phyloP scores from a whole-genome alignment of 2,888 invertebrate genomes.

The Cephus pygmeus region DNA sequence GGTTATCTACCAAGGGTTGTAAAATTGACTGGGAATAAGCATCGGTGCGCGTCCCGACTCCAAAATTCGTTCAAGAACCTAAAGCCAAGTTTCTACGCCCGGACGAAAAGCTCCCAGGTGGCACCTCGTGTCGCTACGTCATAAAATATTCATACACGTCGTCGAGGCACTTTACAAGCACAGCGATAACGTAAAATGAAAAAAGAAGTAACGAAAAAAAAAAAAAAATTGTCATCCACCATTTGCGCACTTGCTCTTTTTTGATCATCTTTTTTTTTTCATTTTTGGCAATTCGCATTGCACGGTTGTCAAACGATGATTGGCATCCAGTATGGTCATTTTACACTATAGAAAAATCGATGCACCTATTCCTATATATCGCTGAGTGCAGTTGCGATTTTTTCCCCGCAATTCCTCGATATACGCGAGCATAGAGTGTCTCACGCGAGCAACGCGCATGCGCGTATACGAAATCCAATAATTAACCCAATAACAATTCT shows the following conservation, averaged over 20 bases:
- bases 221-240: background rate
- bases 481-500: too few relatives aligned
- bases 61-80: conserved; percentile 19
- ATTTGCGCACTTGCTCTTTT: background rate
- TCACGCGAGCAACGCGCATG: too few relatives aligned
- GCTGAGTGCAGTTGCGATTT: background rate
- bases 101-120: conserved; percentile 11
- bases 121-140: conserved; percentile 12
- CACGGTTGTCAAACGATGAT: background rate
- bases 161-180: background rate
- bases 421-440: too few relatives aligned
- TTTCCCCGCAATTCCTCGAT: too few relatives aligned
- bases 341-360: background rate
- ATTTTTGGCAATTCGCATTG: too few relatives aligned
- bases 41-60: conserved; percentile 26
- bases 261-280: background rate
- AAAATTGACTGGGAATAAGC: conserved; percentile 29
- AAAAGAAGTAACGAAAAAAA: background rate
- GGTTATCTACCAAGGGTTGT: background rate
- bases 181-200: background rate
- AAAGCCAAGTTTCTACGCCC: background rate
- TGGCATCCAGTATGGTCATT: background rate
- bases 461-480: too few relatives aligned
- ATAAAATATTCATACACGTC: conserved; percentile 17
- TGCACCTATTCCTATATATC: background rate